Evolutionary conservation across 2,797 vertebrate genomes (phyloP).

Genomic region (Buceros bicornis): DNA sequence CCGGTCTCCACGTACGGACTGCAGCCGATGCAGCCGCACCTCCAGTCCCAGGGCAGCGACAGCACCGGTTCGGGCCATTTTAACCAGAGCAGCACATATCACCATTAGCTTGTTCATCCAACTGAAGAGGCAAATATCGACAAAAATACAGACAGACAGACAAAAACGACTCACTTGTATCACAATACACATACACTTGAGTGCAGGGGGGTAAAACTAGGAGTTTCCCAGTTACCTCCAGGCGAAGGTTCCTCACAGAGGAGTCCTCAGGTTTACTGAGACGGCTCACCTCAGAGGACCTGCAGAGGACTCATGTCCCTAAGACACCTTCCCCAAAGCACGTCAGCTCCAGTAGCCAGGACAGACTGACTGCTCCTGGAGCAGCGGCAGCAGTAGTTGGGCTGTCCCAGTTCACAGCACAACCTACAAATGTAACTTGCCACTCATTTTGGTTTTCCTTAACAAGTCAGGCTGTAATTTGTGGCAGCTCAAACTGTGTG

Average conservation of each 20-base stretch:
- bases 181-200: neutral
- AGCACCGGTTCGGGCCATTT: neutral
- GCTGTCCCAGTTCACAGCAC: constrained; percentile 4
- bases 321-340: neutral
- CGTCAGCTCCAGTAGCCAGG: neutral
- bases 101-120: neutral
- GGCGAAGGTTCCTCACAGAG: fast-evolving
- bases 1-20: neutral
- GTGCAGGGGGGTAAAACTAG: neutral
- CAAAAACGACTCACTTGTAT: neutral
- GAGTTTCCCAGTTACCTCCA: neutral
- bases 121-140: neutral
- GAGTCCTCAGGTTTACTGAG: neutral
- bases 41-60: neutral
- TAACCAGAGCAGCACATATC: neutral
- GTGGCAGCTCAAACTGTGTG: constrained; percentile 37
- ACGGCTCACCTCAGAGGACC: neutral
- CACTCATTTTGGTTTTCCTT: constrained; percentile 65
- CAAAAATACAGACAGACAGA: neutral
- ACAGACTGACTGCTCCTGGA: neutral
- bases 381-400: neutral
- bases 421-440: constrained; percentile 40
- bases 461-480: constrained; percentile 65
- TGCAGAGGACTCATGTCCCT: neutral
- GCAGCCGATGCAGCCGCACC: fast-evolving